phyloP scores from a whole-genome alignment of 2,888 invertebrate species.

The Shargacucullia verbasci region DNA sequence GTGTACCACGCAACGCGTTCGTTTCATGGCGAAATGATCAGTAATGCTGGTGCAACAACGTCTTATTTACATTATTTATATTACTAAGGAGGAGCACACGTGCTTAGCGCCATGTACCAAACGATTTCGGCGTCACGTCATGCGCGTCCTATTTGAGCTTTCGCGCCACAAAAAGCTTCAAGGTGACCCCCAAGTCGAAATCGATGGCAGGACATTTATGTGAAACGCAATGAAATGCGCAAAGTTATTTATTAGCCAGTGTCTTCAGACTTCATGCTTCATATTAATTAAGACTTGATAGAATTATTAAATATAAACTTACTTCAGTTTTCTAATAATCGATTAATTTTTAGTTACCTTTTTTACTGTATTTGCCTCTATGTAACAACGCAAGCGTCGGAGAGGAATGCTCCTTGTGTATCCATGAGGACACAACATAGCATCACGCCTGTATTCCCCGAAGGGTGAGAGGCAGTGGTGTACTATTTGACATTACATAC shows the following conservation, averaged over 20 bases:
- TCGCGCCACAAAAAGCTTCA: slow-evolving; percentile 70
- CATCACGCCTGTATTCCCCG: no score
- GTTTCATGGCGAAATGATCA: slow-evolving; percentile 48
- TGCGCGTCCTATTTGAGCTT: slow-evolving; percentile 70
- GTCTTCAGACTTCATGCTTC: no score
- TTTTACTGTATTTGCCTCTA: no score
- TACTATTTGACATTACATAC: no score
- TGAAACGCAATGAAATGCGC: slow-evolving; percentile 4
- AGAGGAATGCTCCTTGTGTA: no score
- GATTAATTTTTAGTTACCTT: no score
- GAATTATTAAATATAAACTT: no score
- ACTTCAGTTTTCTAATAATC: no score
- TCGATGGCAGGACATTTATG: slow-evolving; percentile 58
- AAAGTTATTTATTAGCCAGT: not conserved
- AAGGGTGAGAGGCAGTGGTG: no score
- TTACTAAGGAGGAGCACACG: slow-evolving; percentile 48
- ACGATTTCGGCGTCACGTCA: slow-evolving; percentile 46
- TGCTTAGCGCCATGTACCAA: slow-evolving; percentile 63
- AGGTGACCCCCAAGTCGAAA: slow-evolving; percentile 82
- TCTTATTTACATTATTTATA: slow-evolving; percentile 32
- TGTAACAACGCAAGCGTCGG: no score
- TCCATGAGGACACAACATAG: no score
- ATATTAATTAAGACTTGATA: no score
- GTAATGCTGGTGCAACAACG: slow-evolving; percentile 43
- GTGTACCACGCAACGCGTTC: slow-evolving; percentile 32